These are phyloP conservation scores for Paradisaea rubra DNA, from an alignment of 2,113 vertebrate species.

Conservation along the genomic window DNA sequence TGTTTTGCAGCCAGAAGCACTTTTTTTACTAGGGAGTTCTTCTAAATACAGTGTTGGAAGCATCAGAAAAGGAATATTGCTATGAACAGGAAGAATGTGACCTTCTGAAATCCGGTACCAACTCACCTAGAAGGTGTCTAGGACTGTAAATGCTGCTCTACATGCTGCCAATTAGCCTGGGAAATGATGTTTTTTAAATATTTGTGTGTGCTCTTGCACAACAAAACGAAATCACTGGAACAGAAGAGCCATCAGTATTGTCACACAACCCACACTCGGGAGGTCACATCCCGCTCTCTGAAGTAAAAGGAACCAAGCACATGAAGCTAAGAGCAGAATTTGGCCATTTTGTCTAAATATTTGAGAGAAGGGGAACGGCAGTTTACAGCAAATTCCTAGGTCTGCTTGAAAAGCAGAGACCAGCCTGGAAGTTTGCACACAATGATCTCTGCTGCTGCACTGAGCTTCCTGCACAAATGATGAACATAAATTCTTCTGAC, in stretches of 20 bases:
- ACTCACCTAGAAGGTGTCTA: not conserved
- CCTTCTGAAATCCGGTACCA: not conserved
- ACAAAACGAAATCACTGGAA: not conserved
- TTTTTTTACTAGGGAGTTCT: not conserved
- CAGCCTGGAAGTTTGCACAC: conserved; percentile 53
- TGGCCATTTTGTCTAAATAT: not conserved
- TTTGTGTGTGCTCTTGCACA: not conserved
- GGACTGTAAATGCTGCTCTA: not conserved
- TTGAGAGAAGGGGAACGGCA: not conserved
- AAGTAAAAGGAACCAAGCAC: not conserved
- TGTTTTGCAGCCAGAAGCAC: not conserved
- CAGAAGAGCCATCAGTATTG: conserved; percentile 46
- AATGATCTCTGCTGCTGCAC: conserved; percentile 60
- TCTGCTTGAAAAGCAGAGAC: not conserved
- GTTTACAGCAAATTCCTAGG: conserved; percentile 36
- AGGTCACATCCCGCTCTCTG: conserved; percentile 43
- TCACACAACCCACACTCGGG: conserved; percentile 24
- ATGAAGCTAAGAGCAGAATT: conserved; percentile 36
- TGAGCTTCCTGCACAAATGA: conserved; percentile 60
- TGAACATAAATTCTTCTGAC: conserved; percentile 60
- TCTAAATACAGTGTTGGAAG: not conserved
- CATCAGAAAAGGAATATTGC: not conserved
- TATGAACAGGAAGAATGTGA: not conserved
- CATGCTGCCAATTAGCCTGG: not conserved
- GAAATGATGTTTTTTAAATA: not conserved